Evolutionary conservation across 2,888 invertebrate genomes (phyloP), one percentile per base, ranked within the genome.

Genomic region (Hoplodrina blanda): DNA sequence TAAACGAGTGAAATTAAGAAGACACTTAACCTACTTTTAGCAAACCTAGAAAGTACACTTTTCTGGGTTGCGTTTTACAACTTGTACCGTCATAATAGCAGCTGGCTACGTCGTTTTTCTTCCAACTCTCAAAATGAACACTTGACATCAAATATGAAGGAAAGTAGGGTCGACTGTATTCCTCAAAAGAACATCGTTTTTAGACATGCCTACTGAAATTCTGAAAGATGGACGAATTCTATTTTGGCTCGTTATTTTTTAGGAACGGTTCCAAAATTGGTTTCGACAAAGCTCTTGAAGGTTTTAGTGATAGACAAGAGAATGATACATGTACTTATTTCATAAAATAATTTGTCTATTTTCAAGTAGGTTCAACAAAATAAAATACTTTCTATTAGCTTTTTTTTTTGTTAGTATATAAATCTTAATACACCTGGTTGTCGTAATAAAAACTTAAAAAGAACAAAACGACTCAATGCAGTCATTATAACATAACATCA

Each of bases 181-280:
- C 60, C 55, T 69, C 65, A 69, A 69, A 79, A 62, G 59, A 53
- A 59, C 56, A 69, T 75, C 60, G 60, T 53, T 66, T 79, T 66
- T 55, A 59, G 33, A 46, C 11, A 17, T 46, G 17, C 46, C 46
- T 46, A 46, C 17, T 10, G 55, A 50, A 17, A 50, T 44, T 49
- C 61, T 20, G 25, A 55, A 75, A 44, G 44, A 69, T 41, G 61
- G 46, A 0, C 30, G 5, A 50, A 52, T 62, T 73, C 17, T 59
- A 41, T 62, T 80, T 73, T n/a, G 65, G 41, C 53, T 76, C 67
- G 63, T 80, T 55, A 72, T 68, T 65, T 69, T 72, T 72, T 50
- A 33, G n/a, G 30, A 44, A 64, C 49, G 33, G 46, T 60, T 62
- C 62, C 62, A 44, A 68, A 81, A 71, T 67, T 69, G 64, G 57